Evolutionary conservation across 2,888 invertebrate species (phyloP), one percentile per base, ranked within the genome.

Genomic region (Drosophila austrosaltans): DNA sequence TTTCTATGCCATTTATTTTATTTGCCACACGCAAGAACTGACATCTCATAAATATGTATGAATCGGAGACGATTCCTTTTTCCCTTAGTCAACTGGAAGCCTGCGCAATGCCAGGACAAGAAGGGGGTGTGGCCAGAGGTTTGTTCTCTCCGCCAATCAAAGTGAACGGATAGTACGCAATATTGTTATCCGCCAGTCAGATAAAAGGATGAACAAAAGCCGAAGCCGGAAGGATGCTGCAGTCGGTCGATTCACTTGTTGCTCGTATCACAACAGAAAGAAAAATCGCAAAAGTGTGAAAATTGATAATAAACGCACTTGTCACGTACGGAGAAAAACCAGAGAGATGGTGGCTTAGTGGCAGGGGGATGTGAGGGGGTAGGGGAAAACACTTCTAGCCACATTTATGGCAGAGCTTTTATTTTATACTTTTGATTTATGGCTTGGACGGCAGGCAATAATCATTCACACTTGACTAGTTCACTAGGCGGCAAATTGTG

Each of bases 161-260:
- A 44, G 28, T 8, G 12, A 22, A n/a, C 81, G 87, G 87, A 84
- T 87, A 84, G 67, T 62, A 87, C 84, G 84, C 84, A 84, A 28
- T 67, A 54, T 28, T 60, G 28, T 60, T 87, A 84, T 87, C 84
- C 84, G 60, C 83, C 86, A 86, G 80, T 78, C 72, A 78, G 66
- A 77, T 57, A 60, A 64, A 44, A 22, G 65, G 48, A 58, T 48
- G 25, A 12, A 30, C 60, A 16, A 25, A 36, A n/a, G 25, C 63
- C 60, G 63, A 62, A 63, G 56, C 69, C 69, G 48, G 16, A 53
- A 65, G 77, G 76, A 83, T 73, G 81, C 82, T 79, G 79, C 10
- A 63, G 12, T 12, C 8, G 62, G 22, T 74, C 70, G 69, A 64
- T 63, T 69, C 72, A 84, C 83, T 87, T 87, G 85, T 85, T 85